Evolutionary conservation across 1,140 invertebrate species (phyloP).

Genomic region (Penaeus japonicus): DNA sequence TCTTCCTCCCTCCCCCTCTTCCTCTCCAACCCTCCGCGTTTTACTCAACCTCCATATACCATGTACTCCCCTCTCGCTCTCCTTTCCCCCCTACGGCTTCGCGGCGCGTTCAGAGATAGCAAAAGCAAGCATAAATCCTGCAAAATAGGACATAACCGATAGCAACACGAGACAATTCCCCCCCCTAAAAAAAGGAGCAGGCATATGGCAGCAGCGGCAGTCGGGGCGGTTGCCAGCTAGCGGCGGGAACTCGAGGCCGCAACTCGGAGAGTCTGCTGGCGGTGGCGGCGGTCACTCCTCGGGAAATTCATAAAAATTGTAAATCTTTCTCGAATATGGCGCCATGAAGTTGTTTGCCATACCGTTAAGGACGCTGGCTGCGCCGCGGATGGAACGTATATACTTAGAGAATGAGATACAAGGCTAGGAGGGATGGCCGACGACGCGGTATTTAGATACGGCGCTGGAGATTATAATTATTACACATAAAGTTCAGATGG

Average conservation of each 20-base stretch:
- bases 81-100: neutral
- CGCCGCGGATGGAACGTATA: neutral
- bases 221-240: neutral
- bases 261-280: too few species aligned
- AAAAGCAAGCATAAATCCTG: too few species aligned
- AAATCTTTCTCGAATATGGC: neutral
- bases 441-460: too few species aligned
- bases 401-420: neutral
- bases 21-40: neutral
- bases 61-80: neutral
- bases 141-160: neutral
- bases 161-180: too few species aligned
- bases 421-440: too few species aligned
- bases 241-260: neutral
- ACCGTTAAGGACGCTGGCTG: neutral
- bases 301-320: slow-evolving; percentile 21
- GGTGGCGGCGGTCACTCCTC: neutral
- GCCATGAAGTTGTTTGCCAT: neutral
- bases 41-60: neutral
- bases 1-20: neutral
- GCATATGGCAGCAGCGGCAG: neutral
- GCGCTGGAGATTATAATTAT: too few species aligned
- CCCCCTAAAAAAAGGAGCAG: neutral
- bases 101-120: neutral
- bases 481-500: too few species aligned